Conservation (phyloP, 2,797 vertebrate species). For the Ctenosaura bakeri region DNA sequence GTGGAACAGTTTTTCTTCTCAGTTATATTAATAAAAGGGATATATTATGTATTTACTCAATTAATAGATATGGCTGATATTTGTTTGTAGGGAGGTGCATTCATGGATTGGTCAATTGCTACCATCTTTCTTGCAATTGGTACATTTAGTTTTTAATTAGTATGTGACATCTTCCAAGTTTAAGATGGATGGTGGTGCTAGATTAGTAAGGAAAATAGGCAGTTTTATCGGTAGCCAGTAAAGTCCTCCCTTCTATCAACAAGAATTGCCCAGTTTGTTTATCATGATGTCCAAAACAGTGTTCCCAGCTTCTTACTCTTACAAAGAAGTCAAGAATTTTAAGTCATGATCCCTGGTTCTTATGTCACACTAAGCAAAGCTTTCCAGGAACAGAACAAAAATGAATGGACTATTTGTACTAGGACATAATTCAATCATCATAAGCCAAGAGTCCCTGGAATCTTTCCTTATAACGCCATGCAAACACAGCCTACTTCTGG, state of each 20-base stretch:
- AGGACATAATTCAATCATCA: neutral
- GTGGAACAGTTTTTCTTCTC: constrained; percentile 8
- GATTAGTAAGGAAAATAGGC: neutral
- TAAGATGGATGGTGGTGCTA: neutral
- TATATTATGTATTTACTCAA: constrained; percentile 11
- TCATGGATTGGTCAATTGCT: neutral
- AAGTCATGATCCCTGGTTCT: too few species aligned
- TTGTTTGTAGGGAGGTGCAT: constrained; percentile 9
- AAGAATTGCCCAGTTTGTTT: neutral
- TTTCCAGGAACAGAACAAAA: neutral
- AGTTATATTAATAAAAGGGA: neutral
- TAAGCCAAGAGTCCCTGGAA: neutral
- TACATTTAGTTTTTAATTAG: neutral
- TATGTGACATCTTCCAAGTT: neutral
- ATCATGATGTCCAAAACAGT: neutral
- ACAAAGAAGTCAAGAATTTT: neutral
- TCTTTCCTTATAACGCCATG: neutral
- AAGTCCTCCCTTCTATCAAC: neutral
- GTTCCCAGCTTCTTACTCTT: neutral
- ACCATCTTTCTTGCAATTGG: neutral
- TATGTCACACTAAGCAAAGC: neutral
- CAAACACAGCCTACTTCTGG: neutral
- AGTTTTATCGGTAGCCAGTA: neutral
- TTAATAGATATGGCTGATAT: neutral
- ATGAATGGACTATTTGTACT: neutral